These are phyloP conservation scores for Eledona agricola DNA, from an alignment of 2,888 invertebrate genomes.

Conservation along the genomic window DNA sequence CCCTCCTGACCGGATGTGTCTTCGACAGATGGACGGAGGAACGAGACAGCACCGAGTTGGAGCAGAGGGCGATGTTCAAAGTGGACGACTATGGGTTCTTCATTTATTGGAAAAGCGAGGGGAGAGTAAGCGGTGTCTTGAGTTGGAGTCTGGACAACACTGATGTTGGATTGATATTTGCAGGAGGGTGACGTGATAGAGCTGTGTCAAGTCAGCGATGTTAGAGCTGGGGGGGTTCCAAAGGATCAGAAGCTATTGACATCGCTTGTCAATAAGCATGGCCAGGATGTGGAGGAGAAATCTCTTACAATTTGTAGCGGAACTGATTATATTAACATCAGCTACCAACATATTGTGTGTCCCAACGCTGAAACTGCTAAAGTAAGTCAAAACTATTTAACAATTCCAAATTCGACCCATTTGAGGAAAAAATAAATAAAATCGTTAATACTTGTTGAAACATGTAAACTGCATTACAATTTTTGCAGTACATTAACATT, in stretches of 20 bases:
- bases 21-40: conserved; percentile 99
- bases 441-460: too few species aligned
- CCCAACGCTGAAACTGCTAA: conserved; percentile 92
- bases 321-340: conserved; percentile 98
- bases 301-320: conserved; percentile 98
- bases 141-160: too few species aligned
- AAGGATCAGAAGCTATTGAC: conserved; percentile 85
- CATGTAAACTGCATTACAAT: too few species aligned
- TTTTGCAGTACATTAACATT: too few species aligned
- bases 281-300: conserved; percentile 85
- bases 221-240: conserved; percentile 91
- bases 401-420: background rate
- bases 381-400: too few species aligned
- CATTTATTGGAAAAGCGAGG: conserved; percentile 98
- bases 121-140: conserved; percentile 71
- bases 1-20: conserved; percentile 82
- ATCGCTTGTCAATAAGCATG: conserved; percentile 82
- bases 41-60: conserved; percentile 89
- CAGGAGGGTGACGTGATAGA: conserved; percentile 99
- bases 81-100: conserved; percentile 98
- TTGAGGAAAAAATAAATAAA: background rate
- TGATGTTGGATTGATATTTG: conserved; percentile 56
- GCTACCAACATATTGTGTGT: conserved; percentile 96
- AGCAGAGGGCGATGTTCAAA: conserved; percentile 88
- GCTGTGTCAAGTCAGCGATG: conserved; percentile 97